Conservation (phyloP, 2,888 invertebrate species). For the Acrobasis repandana region DNA sequence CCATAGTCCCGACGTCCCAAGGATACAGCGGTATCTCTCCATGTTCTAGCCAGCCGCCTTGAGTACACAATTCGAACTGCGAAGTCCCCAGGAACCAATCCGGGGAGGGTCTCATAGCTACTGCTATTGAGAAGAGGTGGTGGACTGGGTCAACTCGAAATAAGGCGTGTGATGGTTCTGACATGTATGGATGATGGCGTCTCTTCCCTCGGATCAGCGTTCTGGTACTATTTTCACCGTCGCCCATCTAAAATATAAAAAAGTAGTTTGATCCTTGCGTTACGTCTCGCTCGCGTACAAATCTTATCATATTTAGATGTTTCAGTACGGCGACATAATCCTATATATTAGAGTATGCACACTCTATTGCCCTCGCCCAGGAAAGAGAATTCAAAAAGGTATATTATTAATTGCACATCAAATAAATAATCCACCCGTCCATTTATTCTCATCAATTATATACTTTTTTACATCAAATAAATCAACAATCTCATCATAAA, state of each 20-base stretch:
- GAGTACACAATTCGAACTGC: constrained; percentile 65
- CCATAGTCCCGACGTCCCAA: constrained; percentile 72
- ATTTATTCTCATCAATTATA: too few relatives aligned
- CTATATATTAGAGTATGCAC: too few relatives aligned
- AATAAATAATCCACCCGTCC: too few relatives aligned
- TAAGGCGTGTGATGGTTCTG: constrained; percentile 64
- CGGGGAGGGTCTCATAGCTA: constrained; percentile 71
- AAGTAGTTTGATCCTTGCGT: too few relatives aligned
- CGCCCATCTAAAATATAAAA: constrained; percentile 53
- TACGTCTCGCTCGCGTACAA: too few relatives aligned
- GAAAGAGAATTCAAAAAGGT: too few relatives aligned
- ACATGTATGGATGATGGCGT: constrained; percentile 70
- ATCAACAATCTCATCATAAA: too few relatives aligned
- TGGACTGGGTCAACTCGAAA: constrained; percentile 70
- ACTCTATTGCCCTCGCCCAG: too few relatives aligned
- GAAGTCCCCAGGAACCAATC: constrained; percentile 75
- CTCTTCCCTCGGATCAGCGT: constrained; percentile 69
- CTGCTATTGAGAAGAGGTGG: constrained; percentile 66
- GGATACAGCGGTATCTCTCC: constrained; percentile 60
- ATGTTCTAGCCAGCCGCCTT: constrained; percentile 56
- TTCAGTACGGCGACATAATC: too few relatives aligned
- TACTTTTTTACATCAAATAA: too few relatives aligned
- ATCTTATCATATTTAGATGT: too few relatives aligned
- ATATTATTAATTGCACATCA: too few relatives aligned
- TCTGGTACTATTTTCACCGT: constrained; percentile 50